Base-by-base conservation (phyloP, 2,797 vertebrate genomes). In the Gastrophryne carolinensis region DNA sequence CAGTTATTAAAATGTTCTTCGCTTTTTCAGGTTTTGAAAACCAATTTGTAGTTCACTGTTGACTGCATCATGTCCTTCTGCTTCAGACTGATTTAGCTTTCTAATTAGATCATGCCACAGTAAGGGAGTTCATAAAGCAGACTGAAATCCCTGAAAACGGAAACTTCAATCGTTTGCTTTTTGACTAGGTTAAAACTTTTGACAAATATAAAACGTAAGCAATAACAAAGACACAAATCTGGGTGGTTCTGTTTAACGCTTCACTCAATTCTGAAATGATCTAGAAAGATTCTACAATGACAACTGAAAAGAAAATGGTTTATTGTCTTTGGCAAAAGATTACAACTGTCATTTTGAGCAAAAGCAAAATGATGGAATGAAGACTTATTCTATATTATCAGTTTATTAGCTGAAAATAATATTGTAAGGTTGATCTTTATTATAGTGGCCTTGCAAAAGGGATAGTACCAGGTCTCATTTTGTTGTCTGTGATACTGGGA, bases 1-100 rank as follows among this genome's bases (percentile, higher is more conserved):
- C 17, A 60, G 30, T 60, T 34, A 60, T 17, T 60, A 60, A 60
- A 60, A 60, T 60, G 56, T 60, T 35, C 30, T 35, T 13, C 4
- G 21, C 9, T 32, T 58, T 58, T 32, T 30, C n/a, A 57, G n/a
- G 11, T 23, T 26, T 57, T 57, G n/a, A 29, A 47, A 47, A 47
- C 21, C 44, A 47, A 47, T 47, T 47, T 19, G 17, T 21, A 47
- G 44, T 47, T n/a, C 21, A 47, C 44, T 47, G 44, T 47, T 19
- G n/a, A 47, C 44, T 54, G 24, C 24, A 24, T 54, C 26, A 13
- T 29, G 27, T 26, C 23, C 26, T 54, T 54, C 52, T 29, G 23
- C 52, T 24, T 24, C 52, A 13, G 23, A 54, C 52, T 54, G 24
- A 26, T 29, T 54, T 29, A 54, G 23, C 26, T 54, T 13, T 29